These are phyloP conservation scores for Dryoscopus gambensis DNA, from an alignment of 2,113 vertebrate species.

Conservation along the genomic window DNA sequence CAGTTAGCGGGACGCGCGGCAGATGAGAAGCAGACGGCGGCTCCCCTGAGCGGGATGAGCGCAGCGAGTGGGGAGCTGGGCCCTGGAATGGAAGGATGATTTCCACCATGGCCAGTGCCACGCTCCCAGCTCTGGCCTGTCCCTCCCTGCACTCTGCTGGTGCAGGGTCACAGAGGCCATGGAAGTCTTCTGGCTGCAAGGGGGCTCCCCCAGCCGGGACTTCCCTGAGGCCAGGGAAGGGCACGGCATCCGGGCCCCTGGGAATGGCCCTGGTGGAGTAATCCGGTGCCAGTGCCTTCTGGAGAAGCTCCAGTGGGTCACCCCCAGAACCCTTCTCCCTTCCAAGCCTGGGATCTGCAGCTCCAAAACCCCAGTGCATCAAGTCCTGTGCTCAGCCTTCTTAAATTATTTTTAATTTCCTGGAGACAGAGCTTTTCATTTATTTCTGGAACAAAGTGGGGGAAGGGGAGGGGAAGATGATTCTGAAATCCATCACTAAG, in stretches of 20 bases:
- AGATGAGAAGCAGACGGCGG: not conserved
- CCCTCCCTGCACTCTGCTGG: not conserved
- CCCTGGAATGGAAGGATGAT: not conserved
- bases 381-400: not conserved
- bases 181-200: not conserved
- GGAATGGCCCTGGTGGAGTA: not conserved
- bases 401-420: constrained; percentile 48
- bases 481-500: not conserved
- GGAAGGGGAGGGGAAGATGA: not conserved
- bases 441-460: not conserved
- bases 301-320: not conserved
- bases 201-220: not conserved
- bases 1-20: not conserved
- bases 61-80: not conserved
- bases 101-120: not conserved
- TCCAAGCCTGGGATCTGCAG: not conserved
- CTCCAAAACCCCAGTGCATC: not conserved
- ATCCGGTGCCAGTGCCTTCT: not conserved
- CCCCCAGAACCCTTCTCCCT: not conserved
- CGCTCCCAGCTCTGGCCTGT: fast-evolving
- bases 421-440: constrained; percentile 41
- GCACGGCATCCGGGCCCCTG: not conserved
- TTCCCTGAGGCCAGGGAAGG: not conserved
- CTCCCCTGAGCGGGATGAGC: not conserved
- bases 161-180: not conserved